Evolutionary conservation across 1,140 invertebrate species (phyloP).

Genomic region (Pachypsylla venusta): DNA sequence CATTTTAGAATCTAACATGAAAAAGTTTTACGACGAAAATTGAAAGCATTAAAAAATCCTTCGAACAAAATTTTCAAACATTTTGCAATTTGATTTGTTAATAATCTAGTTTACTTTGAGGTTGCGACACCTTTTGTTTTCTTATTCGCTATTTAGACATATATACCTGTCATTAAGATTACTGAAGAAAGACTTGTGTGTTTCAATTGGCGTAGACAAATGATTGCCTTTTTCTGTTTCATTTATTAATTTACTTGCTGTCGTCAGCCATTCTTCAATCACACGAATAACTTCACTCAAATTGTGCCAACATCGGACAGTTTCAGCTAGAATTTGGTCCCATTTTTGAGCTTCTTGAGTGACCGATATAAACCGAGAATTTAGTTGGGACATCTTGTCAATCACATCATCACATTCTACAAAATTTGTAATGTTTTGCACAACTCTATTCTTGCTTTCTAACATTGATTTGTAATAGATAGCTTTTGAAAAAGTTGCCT

Average conservation of each 20-base stretch:
- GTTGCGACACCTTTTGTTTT: slow-evolving; percentile 35
- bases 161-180: background rate
- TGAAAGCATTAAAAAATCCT: too few species aligned
- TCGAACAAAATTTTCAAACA: too few species aligned
- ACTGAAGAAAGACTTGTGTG: slow-evolving; percentile 22
- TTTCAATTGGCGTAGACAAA: slow-evolving; percentile 63
- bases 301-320: slow-evolving; percentile 68
- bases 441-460: slow-evolving; percentile 89
- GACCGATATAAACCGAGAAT: slow-evolving; percentile 63
- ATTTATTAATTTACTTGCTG: slow-evolving; percentile 62
- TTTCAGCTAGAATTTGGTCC: slow-evolving; percentile 55
- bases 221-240: slow-evolving; percentile 54
- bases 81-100: too few species aligned
- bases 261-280: slow-evolving; percentile 70
- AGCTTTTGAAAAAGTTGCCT: slow-evolving; percentile 68
- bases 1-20: too few species aligned
- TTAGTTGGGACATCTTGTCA: slow-evolving; percentile 51
- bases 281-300: slow-evolving; percentile 52
- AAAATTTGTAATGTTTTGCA: slow-evolving; percentile 67
- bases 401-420: slow-evolving; percentile 40
- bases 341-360: slow-evolving; percentile 54
- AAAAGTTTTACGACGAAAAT: too few species aligned
- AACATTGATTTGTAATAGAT: slow-evolving; percentile 86
- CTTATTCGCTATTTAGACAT: slow-evolving; percentile 21
- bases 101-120: too few species aligned